Evolutionary conservation across 2,113 vertebrate genomes (phyloP).

Genomic region (Acanthisitta chloris): DNA sequence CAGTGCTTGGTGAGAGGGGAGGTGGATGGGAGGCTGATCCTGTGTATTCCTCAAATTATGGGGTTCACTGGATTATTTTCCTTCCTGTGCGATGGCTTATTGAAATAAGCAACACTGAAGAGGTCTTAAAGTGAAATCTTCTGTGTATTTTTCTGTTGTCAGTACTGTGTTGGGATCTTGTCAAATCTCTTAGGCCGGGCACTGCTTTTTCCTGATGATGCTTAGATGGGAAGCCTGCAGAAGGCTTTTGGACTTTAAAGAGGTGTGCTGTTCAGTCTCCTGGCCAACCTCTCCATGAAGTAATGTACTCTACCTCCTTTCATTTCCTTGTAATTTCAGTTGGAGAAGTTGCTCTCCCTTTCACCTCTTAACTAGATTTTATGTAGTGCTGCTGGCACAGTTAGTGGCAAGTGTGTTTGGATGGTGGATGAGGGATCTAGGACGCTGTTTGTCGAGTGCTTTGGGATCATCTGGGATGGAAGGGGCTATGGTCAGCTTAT

Average conservation of each 20-base stretch:
- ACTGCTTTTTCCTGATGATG: not conserved
- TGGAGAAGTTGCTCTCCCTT: slow-evolving; percentile 29
- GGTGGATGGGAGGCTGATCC: not conserved
- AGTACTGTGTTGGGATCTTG: not conserved
- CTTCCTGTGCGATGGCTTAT: not conserved
- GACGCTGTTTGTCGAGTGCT: not conserved
- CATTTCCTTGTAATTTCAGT: slow-evolving; percentile 32
- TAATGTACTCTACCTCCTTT: not conserved
- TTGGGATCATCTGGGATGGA: not conserved
- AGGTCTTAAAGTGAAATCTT: not conserved
- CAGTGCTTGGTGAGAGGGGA: not conserved
- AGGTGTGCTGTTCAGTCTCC: not conserved
- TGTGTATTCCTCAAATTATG: not conserved
- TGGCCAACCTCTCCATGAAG: not conserved
- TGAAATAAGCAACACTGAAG: not conserved
- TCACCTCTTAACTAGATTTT: slow-evolving; percentile 49
- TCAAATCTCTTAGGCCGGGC: not conserved
- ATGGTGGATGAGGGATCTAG: not conserved
- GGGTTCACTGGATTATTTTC: not conserved
- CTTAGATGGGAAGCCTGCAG: not conserved
- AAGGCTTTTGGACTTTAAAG: not conserved
- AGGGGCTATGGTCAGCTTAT: not conserved
- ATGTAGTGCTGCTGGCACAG: slow-evolving; percentile 54
- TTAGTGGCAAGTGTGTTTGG: not conserved
- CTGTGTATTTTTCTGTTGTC: not conserved